Evolutionary conservation across 1,140 invertebrate species (phyloP), one percentile per base, ranked within the genome.

Genomic region (Epicauta chinensis): DNA sequence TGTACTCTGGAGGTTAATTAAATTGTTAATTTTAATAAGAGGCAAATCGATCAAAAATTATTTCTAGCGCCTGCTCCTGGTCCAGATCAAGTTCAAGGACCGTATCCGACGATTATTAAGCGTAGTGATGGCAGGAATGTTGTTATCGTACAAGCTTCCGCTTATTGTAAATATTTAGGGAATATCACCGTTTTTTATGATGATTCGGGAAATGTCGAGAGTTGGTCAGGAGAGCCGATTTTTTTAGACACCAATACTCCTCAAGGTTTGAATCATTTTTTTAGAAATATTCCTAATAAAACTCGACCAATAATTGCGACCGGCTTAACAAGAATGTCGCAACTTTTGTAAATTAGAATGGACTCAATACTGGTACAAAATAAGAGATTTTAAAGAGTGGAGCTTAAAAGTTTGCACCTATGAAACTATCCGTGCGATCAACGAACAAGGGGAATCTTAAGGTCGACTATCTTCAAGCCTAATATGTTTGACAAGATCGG

Each of bases 181-280:
- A 79, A 82, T 65, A 63, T 91, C 15, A 77, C 81, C 1, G 77
- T 93, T 0, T 80, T 73, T 55, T 91, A 93, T 61, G 78, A 92
- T 62, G 72, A 76, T n/a, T 57, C 77, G 1, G 89, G 89, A 5
- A 79, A 89, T 60, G 75, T 87, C 5, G 66, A 73, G 1, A 68
- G 73, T 36, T 90, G 81, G 76, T 73, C 75, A 15, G 89, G 90
- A 12, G 81, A 83, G 42, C 89, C 91, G 0, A 82, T 91, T 59
- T 81, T 87, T 50, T 69, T 93, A 57, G 79, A 84, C 47, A 58
- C 67, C 2, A 72, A 72, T 37, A 73, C 88, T 14, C 70, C 78
- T 1, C 69, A 84, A 76, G 82, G 84, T 46, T 12, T 11, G n/a
- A n/a, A n/a, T n/a, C n/a, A 12, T 16, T 32, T 36, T 46, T 14